Evolutionary conservation across 2,888 invertebrate genomes (phyloP), one percentile per base, ranked within the genome.

Genomic region (Caenorhabditis afra): DNA sequence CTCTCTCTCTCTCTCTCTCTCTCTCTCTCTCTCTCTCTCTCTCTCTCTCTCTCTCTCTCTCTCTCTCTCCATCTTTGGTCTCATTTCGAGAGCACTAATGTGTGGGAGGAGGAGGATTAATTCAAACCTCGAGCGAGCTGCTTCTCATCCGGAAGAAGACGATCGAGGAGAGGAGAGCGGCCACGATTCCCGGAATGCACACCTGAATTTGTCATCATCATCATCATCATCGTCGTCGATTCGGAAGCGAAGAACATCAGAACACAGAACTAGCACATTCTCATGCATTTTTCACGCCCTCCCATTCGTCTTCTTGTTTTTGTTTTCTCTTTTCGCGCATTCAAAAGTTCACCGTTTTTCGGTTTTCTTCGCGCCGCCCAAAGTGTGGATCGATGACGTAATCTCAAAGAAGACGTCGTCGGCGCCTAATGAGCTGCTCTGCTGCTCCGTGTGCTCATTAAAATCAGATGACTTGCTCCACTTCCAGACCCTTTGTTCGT

Each of bases 101-200:
- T 37, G 23, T 47, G 14, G n/a, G 53, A 45, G 16, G 20, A 12
- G 4, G 37, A 20, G 1, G 3, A 49, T 11, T 12, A 35, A 12
- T 37, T 45, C 57, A 18, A 45, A 80, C 80, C 62, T 80, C 80
- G 22, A 80, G 39, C 20, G 76, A 76, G 49, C 62, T 75, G 50
- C 62, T 53, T 16, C 82, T 64, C 22, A 82, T 71, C 55, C 73
- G 57, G 16, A 74, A 65, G 65, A 82, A 82, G 45, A 82, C 75
- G 37, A 77, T 78, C 22, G 81, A 50, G 3, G 82, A 82, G 3
- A 80, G 50, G 2, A 78, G 62, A 7, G 82, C 82, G 0, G 81
- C 79, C 1, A 82, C 68, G 35, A 75, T 67, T 37, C 82, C 82
- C 11, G 82, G 82, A 57, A 82, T 68, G 52, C 82, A 82, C 2